A percentile compares a stretch with the other conserved stretches of the same genome.
Conservation (phyloP, 2,797 vertebrate species). For the Alauda arvensis region DNA sequence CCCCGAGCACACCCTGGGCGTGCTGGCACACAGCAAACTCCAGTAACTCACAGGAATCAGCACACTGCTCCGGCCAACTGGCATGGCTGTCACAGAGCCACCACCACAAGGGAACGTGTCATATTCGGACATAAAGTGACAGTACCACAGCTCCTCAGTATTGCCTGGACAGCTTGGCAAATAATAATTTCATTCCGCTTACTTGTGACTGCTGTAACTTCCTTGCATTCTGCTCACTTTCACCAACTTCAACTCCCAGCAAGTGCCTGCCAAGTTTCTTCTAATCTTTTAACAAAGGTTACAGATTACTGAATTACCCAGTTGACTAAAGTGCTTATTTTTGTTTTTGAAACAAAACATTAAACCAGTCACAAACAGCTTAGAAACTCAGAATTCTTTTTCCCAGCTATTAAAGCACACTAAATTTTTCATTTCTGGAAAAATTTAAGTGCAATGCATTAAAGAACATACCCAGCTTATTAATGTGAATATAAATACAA, state of each 20-base stretch:
- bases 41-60: neutral
- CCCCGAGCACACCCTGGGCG: fast-evolving
- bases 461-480: neutral
- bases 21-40: neutral
- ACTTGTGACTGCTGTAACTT: fast-evolving
- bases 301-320: neutral
- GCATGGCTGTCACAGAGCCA: neutral
- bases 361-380: neutral
- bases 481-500: neutral
- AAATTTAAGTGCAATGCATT: neutral
- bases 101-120: neutral
- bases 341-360: neutral
- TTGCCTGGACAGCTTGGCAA: neutral
- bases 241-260: neutral
- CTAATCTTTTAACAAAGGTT: neutral
- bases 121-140: neutral
- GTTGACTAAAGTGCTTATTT: neutral
- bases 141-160: neutral
- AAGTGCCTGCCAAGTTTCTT: neutral
- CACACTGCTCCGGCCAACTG: neutral
- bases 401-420: neutral
- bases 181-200: neutral
- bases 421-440: neutral
- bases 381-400: neutral
- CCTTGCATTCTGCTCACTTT: neutral